phyloP scores from a whole-genome alignment of 2,888 invertebrate species.

The Acanthosepion esculentum region DNA sequence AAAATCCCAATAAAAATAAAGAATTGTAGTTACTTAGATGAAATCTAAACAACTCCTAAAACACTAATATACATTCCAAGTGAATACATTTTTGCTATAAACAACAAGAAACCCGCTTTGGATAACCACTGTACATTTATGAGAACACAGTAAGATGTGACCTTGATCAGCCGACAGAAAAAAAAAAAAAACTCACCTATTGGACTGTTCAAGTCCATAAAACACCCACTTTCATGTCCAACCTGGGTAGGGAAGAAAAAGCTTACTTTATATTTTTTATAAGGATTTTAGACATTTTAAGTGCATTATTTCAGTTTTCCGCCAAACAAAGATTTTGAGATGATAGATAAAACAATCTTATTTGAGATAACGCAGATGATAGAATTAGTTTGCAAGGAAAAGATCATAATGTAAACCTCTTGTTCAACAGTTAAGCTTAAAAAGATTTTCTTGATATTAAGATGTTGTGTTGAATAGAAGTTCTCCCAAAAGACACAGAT shows the following conservation, averaged over 20 bases:
- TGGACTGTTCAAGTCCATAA: background rate
- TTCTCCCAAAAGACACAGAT: too few relatives aligned
- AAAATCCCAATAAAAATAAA: background rate
- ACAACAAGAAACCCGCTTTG: background rate
- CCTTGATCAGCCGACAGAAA: background rate
- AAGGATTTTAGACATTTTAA: background rate
- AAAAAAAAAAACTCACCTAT: background rate
- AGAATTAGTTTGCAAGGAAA: background rate
- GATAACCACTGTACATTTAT: background rate
- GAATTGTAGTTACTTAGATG: background rate
- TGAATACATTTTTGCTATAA: background rate
- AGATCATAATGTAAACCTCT: background rate
- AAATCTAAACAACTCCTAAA: background rate
- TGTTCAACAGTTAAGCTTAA: background rate
- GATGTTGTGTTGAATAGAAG: too few relatives aligned
- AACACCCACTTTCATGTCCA: background rate
- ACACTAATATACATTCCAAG: background rate
- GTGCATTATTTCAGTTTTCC: background rate
- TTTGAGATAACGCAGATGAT: background rate
- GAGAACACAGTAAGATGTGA: background rate
- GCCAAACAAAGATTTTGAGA: background rate
- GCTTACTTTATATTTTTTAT: background rate
- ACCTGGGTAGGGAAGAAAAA: background rate
- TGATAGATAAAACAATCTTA: background rate
- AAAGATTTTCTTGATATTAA: too few relatives aligned